Conservation (phyloP, 2,888 invertebrate genomes). For the Chloroclysta siterata region DNA sequence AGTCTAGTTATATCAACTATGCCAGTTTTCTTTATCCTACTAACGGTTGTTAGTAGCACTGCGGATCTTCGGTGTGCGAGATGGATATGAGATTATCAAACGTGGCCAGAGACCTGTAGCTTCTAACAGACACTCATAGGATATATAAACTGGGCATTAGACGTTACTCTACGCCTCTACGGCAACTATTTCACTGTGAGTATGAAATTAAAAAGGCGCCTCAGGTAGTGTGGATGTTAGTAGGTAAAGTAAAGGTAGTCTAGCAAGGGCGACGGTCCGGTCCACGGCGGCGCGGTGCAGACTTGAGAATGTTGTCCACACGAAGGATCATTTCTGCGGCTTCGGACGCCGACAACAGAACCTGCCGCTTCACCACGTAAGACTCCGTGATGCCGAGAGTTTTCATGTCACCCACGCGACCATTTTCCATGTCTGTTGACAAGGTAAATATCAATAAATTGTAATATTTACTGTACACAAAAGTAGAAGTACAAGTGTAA, state of each 20-base stretch:
- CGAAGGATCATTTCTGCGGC: slow-evolving; percentile 99
- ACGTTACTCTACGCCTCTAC: too few relatives aligned
- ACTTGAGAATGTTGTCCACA: slow-evolving; percentile 98
- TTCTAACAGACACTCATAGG: too few relatives aligned
- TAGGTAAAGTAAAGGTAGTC: slow-evolving; percentile 18
- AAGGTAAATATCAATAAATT: not conserved
- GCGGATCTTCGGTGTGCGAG: too few relatives aligned
- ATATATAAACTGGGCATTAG: too few relatives aligned
- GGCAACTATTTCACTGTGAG: too few relatives aligned
- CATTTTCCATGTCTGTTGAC: slow-evolving; percentile 92
- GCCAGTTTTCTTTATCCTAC: too few relatives aligned
- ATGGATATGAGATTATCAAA: too few relatives aligned
- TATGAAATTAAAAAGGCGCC: slow-evolving; percentile 10
- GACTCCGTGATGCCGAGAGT: slow-evolving; percentile 97
- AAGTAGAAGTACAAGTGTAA: too few relatives aligned
- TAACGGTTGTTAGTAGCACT: too few relatives aligned
- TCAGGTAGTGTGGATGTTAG: slow-evolving; percentile 7
- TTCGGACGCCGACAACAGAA: slow-evolving; percentile 96
- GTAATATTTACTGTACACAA: too few relatives aligned
- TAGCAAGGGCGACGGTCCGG: slow-evolving; percentile 95
- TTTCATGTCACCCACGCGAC: slow-evolving; percentile 95
- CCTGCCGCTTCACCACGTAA: slow-evolving; percentile 98
- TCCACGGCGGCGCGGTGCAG: slow-evolving; percentile 94
- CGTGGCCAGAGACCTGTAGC: too few relatives aligned
- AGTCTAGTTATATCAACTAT: too few relatives aligned